Evolutionary conservation across 1,140 invertebrate species (phyloP), one percentile per base, ranked within the genome.

Genomic region (Conus betulinus): DNA sequence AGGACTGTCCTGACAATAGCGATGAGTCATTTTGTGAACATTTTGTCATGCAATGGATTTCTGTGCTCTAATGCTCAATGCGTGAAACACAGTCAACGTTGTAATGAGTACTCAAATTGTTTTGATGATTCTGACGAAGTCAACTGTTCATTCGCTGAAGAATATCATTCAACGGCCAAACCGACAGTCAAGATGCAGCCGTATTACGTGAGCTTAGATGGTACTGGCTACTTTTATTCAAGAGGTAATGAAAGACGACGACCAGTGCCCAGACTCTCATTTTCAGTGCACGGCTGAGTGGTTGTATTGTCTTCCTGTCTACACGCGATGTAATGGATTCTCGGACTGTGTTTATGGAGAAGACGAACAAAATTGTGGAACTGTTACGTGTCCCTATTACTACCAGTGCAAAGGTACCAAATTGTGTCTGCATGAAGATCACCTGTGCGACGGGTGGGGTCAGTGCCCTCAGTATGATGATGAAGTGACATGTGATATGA

Each of bases 11-110:
- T 0, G 84, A 86, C 17, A 63, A 17, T 1, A 71, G 27, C 17
- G 84, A 86, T 55, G 84, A 86, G 23, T 39, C 39, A 15, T 86
- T 86, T 39, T 86, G 84, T 52, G 13, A 76, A 11, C 84, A 85
- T 39, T 27, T 27, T 20, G 11, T 20, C 39, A 11, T 76, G 84
- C 52, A 20, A 76, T 23, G 84, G 71, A 3, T 76, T 86, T 53
- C n/a, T 51, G 20, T 86, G 84, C 25, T 53, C 10, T 15, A 86
- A 74, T 39, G 84, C 67, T 15, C 84, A 86, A 63, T 76, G 84
- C 51, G 27, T 86, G 23, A 4, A n/a, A 6, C 25, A 74, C 6
- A 76, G 27, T 3, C n/a, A 86, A 20, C 11, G 17, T 6, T 86
- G 84, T 10, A 63, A 86, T 55, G 39, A 53, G 13, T 23, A 52